Conservation (phyloP, 2,797 vertebrate species). For the Syngnathus acus region DNA sequence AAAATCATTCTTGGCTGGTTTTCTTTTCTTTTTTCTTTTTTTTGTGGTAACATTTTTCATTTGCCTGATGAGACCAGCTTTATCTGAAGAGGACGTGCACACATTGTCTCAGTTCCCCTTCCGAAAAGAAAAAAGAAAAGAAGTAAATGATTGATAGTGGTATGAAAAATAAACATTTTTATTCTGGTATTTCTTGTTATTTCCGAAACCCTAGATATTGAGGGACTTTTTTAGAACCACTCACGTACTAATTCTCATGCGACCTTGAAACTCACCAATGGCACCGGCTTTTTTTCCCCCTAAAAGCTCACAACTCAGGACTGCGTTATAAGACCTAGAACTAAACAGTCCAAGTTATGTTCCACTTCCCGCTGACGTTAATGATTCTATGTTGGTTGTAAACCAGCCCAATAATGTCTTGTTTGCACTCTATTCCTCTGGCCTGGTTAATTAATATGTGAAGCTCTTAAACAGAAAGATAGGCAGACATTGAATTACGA, state of each 20-base stretch:
- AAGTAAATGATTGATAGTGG: too few species aligned
- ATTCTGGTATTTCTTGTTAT: too few species aligned
- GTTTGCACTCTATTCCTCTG: constrained; percentile 36
- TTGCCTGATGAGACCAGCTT: too few species aligned
- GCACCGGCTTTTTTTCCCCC: constrained; percentile 5
- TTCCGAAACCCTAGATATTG: neutral
- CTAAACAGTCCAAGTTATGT: constrained; percentile 7
- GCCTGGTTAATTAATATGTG: constrained; percentile 50
- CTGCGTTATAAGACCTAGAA: constrained; percentile 3
- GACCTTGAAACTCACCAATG: constrained; percentile 15
- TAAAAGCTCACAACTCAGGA: neutral
- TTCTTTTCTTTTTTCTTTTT: neutral
- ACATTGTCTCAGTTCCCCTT: too few species aligned
- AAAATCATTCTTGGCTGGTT: neutral
- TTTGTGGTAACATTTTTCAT: neutral
- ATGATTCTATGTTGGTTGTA: constrained; percentile 27
- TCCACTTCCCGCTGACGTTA: constrained; percentile 24
- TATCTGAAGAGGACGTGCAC: too few species aligned
- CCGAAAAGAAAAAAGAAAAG: too few species aligned
- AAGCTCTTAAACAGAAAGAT: constrained; percentile 23
- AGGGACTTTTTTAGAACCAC: neutral
- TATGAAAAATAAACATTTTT: too few species aligned
- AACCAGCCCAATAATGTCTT: constrained; percentile 41
- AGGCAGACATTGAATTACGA: constrained; percentile 34
- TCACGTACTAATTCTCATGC: neutral